A percentile compares a stretch with the other conserved stretches of the same genome.
Conservation (phyloP, 2,113 vertebrate genomes). For the Pedionomus torquatus region DNA sequence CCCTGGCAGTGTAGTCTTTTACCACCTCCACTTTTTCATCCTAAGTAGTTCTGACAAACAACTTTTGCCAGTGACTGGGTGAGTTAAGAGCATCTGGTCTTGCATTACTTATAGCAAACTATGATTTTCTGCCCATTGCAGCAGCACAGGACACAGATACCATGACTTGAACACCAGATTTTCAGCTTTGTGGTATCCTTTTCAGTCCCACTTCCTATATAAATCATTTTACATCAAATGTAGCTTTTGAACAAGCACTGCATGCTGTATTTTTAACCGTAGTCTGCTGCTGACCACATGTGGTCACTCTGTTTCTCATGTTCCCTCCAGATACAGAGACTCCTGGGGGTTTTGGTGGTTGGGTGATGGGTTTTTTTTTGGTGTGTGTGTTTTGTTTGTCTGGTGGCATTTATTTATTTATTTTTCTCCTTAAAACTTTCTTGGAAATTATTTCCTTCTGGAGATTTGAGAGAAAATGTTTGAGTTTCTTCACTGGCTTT, state of each 20-base stretch:
- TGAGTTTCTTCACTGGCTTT: not conserved
- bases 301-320: not conserved
- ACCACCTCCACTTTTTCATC: not conserved
- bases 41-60: not conserved
- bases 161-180: not conserved
- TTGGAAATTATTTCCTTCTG: not conserved
- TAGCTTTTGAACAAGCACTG: not conserved
- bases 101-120: not conserved
- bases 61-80: not conserved
- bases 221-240: not conserved
- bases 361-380: not conserved
- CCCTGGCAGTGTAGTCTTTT: not conserved
- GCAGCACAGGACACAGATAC: not conserved
- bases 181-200: not conserved
- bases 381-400: not conserved
- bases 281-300: not conserved
- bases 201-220: not conserved
- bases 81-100: not conserved
- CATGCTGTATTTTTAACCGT: not conserved
- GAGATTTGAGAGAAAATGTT: not conserved
- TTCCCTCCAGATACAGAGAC: not conserved
- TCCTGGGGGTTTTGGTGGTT: not conserved
- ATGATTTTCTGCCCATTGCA: not conserved
- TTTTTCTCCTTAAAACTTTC: not conserved
- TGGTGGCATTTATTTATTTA: not conserved